Base-by-base conservation (phyloP, 2,113 vertebrate species). In the Percopsis transmontana region DNA sequence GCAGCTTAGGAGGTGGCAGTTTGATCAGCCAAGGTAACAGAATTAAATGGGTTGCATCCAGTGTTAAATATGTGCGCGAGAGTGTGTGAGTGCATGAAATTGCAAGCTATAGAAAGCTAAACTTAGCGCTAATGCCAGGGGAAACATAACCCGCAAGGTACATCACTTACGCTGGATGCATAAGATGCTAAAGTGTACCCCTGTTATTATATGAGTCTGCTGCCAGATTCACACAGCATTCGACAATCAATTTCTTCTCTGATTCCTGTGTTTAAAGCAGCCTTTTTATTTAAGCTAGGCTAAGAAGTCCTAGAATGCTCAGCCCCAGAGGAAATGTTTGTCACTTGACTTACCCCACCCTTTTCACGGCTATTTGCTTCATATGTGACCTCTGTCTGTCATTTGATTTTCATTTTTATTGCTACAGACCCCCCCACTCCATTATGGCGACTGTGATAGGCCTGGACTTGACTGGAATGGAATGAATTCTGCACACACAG, bases 341-440 rank as follows among this genome's bases (percentile, higher is more conserved):
- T 53, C 71, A 53, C 64, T 78, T 51, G 57, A 68, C 39, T 81
- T 60, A 67, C 23, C 58, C 64, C 50, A 42, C 33, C 42, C 52
- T 58, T 55, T 55, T 67, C 60, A 68, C 27, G 68, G 65, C 58
- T 82, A 77, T 88, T 86, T 82, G 64, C 82, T 64, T 70, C 64
- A 12, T 13, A 64, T 57, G 60, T 39, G 57, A 79, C 58, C 73
- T 68, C 76, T 70, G 61, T 74, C 72, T 87, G 63, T 80, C 74
- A 63, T 81, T 72, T 77, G 61, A 85, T 88, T 88, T 83, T 88
- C 84, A 84, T 87, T 81, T 84, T 86, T 77, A 85, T 86, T 77
- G 77, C 79, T 74, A 80, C 44, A 56, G 59, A 70, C 60, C 73
- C 66, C 81, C 82, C 74, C 73, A 68, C 81, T 81, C 62, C 67